Percentiles rank a stretch among this genome's conserved stretches.
These are phyloP conservation scores for Heliopora coerulea DNA, from an alignment of 92 coral and sea anemone species.

Conservation along the genomic window DNA sequence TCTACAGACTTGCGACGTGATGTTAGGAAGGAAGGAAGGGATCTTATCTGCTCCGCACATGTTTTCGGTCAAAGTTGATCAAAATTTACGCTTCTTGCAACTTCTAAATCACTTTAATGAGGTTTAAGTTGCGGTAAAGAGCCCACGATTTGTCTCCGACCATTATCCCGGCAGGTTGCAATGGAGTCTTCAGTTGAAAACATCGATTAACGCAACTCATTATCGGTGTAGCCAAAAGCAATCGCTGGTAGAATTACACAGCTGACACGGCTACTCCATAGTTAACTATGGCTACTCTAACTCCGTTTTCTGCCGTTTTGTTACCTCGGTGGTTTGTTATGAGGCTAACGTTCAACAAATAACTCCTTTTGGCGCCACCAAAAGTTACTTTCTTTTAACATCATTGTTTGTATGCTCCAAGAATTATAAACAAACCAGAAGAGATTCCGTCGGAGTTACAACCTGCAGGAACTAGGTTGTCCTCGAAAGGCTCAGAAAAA, in stretches of 20 bases:
- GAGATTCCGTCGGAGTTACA: constrained; percentile 1
- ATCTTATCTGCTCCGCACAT: too few species aligned
- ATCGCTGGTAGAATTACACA: neutral
- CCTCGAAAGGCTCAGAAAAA: too few species aligned
- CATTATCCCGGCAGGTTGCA: constrained; percentile 28
- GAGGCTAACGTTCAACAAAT: constrained; percentile 19
- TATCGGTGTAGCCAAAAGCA: neutral
- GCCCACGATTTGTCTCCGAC: neutral
- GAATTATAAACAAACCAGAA: constrained; percentile 26
- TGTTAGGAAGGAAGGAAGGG: neutral
- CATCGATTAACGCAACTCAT: constrained; percentile 21
- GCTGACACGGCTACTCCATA: neutral
- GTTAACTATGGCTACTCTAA: too few species aligned
- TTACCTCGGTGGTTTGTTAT: constrained; percentile 9
- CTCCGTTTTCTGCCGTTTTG: constrained; percentile 6
- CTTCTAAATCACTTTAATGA: too few species aligned
- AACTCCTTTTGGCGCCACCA: constrained; percentile 14
- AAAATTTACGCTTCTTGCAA: too few species aligned
- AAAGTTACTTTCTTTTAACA: constrained; percentile 17
- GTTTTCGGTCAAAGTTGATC: too few species aligned
- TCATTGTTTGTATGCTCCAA: constrained; percentile 12
- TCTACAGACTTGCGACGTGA: neutral
- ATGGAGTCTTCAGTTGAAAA: neutral
- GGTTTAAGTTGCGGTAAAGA: neutral
- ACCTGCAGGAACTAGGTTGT: too few species aligned